Evolutionary conservation across 2,113 vertebrate species (phyloP).

Genomic region (Myotis lucifugus): DNA sequence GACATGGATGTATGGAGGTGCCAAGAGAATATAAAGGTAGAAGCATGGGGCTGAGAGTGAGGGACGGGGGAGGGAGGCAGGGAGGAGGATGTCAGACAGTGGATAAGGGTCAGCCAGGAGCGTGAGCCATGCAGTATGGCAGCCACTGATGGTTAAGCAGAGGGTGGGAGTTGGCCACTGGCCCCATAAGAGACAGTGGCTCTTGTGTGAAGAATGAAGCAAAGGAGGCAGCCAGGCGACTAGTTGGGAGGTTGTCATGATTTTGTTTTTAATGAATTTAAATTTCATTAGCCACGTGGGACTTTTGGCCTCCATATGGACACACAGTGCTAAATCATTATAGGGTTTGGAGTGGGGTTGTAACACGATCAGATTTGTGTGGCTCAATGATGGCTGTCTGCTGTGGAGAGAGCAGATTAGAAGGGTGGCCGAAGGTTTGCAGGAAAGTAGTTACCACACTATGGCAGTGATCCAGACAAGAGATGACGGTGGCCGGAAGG

Average conservation of each 20-base stretch:
- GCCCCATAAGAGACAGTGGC: not conserved
- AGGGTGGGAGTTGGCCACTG: not conserved
- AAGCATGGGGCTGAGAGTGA: not conserved
- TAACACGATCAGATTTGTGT: not conserved
- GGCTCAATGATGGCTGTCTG: not conserved
- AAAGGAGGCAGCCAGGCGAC: not conserved
- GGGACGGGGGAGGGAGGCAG: too few relatives aligned
- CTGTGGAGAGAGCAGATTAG: not conserved
- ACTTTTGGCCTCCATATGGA: not conserved
- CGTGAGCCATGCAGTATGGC: rapidly evolving
- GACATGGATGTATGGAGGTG: too few relatives aligned
- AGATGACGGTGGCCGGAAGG: not conserved
- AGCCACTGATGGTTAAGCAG: not conserved
- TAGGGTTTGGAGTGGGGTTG: not conserved
- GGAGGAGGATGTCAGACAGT: rapidly evolving
- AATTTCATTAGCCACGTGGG: not conserved
- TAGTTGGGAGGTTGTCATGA: not conserved
- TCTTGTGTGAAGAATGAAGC: not conserved
- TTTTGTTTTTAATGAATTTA: not conserved
- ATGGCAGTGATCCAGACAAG: too few relatives aligned
- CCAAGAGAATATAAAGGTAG: not conserved
- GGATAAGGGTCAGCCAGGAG: too few relatives aligned
- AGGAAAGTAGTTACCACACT: not conserved
- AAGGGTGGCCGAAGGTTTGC: not conserved
- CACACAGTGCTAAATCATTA: not conserved